Evolutionary conservation across 1,140 invertebrate species (phyloP).

Genomic region (Galendromus occidentalis): DNA sequence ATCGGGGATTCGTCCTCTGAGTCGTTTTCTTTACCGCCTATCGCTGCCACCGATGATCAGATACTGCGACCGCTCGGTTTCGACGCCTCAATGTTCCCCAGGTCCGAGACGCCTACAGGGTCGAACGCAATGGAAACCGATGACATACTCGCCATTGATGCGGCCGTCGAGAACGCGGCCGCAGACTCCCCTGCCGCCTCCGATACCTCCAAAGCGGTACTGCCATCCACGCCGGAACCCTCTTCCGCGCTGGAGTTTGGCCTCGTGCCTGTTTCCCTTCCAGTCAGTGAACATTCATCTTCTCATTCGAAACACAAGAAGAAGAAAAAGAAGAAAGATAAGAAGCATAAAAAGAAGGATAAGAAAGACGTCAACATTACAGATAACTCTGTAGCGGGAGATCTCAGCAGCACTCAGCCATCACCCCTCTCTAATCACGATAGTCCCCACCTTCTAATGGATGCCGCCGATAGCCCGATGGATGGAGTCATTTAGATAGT

Average conservation of each 20-base stretch:
- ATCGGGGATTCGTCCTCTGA: neutral
- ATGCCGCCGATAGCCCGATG: too few species aligned
- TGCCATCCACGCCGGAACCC: neutral
- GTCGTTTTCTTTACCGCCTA: neutral
- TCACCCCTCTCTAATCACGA: neutral
- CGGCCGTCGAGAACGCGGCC: neutral
- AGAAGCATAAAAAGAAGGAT: neutral
- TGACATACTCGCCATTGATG: neutral
- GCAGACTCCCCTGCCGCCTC: neutral
- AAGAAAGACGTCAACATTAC: neutral
- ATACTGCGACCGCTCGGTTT: neutral
- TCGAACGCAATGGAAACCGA: neutral
- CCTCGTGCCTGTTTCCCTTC: neutral
- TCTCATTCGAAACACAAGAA: neutral
- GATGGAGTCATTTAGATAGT: too few species aligned
- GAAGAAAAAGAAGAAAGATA: constrained; percentile 7
- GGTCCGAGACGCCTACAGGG: neutral
- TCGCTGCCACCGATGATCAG: neutral
- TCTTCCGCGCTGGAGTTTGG: neutral
- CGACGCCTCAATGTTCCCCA: neutral
- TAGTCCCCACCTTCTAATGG: too few species aligned
- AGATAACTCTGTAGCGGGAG: neutral
- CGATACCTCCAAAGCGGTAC: neutral
- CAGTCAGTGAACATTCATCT: too few species aligned
- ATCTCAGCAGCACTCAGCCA: neutral